Base-by-base conservation (phyloP, 2,113 vertebrate species). In the Eretmochelys imbricata region DNA sequence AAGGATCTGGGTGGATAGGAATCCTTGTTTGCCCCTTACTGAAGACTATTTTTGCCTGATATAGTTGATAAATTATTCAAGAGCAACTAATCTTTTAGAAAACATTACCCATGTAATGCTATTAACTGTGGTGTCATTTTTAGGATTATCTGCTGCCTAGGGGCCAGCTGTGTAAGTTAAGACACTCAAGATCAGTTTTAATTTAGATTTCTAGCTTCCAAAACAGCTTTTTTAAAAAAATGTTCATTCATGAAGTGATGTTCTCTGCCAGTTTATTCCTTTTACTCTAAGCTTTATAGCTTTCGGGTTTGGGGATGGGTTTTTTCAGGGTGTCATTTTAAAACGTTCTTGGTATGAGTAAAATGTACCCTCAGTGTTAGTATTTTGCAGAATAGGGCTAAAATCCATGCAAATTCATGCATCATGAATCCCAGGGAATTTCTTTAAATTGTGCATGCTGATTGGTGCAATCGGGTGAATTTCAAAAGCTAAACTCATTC, bases 361-460 rank as follows among this genome's bases (percentile, higher is more conserved):
- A 93, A 86, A 51, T 57, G 55, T 0, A 0, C 22, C 2, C 3
- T 65, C 16, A 72, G 2, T 57, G 50, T 84, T 42, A 79, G 14
- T 8, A 25, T 54, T 59, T 84, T 85, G 1, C 3, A 1, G 54
- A 31, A 82, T 6, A 49, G 29, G 87, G 19, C 20, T 0, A 51
- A 76, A 62, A 83, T 17, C 0, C 49, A 4, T 69, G 46, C 9
- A 65, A 12, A 31, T 62, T 35, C 35, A 69, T 35, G 62, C 62
- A n/a, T 19, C 16, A 1, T 69, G 51, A 76, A 10, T 93, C 27
- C 2, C 59, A 62, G 59, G 59, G 29, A 62, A 62, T 62, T 62
- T 62, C 13, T 62, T 62, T 62, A 62, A 62, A 62, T 62, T 2
- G 29, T 14, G 14, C 59, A 13, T 62, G 29, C 13, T 31, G 13